Evolutionary conservation across 2,888 invertebrate genomes (phyloP), one percentile per base, ranked within the genome.

Genomic region (Melipona beecheii): DNA sequence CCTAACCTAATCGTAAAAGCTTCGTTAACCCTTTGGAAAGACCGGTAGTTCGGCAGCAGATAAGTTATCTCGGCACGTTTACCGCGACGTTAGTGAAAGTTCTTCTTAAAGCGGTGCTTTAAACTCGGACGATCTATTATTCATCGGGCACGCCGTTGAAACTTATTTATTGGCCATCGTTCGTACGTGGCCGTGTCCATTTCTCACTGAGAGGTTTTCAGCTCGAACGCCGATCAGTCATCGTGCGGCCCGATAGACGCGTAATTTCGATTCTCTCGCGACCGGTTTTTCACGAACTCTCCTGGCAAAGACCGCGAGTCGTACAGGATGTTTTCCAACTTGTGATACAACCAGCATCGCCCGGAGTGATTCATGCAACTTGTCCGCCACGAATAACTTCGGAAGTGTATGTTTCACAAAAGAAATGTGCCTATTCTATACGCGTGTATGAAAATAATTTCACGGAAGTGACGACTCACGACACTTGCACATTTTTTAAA

Each of bases 161-260:
- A 66, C 71, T 83, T 83, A 83, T 75, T 83, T 76, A 83, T 83
- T 56, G 62, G 62, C 84, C 75, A 76, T 83, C 83, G 60, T 66
- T 31, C 70, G 65, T 62, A 49, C 54, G 24, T 15, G 36, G 49
- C 60, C 52, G 64, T 62, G 64, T 72, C 64, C 77, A 77, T 77
- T 72, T 77, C 77, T 77, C 77, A 72, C 6, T n/a, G 60, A 5
- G 24, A 43, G 43, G 24, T 76, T 76, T 69, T 69, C 69, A 60
- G 60, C 52, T 76, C 49, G 50, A 36, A 17, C 31, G 36, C 19
- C 69, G 60, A 76, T 76, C 69, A 76, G 60, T 76, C 68, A 75
- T 50, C 27, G 50, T 17, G 50, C n/a, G 21, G 31, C 15, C 11
- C 36, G 24, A 69, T 69, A 52, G 21, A 19, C 60, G 19, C 19